Conservation (phyloP, 2,888 invertebrate species). For the Andrena haemorrhoa region DNA sequence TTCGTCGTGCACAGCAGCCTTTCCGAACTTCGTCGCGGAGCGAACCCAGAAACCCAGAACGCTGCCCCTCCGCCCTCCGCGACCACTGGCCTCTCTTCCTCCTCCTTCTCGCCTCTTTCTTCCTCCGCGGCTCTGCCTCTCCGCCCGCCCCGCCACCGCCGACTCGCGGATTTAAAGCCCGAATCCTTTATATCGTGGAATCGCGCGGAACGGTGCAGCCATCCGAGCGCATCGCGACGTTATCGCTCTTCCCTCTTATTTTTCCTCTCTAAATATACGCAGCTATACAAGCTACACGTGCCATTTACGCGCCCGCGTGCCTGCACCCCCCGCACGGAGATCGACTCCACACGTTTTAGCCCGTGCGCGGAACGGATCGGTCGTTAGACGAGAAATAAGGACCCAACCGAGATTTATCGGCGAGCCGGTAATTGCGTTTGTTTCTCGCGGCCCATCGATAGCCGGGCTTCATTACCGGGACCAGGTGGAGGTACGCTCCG, state of each 20-base stretch:
- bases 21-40: constrained; percentile 78
- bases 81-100: not conserved
- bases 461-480: not conserved
- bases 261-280: not conserved
- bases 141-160: not conserved
- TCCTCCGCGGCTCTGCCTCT: not conserved
- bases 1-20: constrained; percentile 80
- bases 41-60: constrained; percentile 79
- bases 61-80: constrained; percentile 52
- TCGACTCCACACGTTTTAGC: not conserved
- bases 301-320: not conserved
- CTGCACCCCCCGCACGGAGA: not conserved
- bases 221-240: constrained; percentile 59
- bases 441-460: constrained; percentile 11
- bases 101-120: not conserved
- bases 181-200: constrained; percentile 66
- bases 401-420: constrained; percentile 5
- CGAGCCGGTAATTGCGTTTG: constrained; percentile 7
- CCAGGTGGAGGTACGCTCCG: too few relatives aligned
- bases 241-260: constrained; percentile 20
- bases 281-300: not conserved
- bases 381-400: constrained; percentile 17
- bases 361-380: not conserved
- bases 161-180: constrained; percentile 64
- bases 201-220: constrained; percentile 60